Evolutionary conservation across 2,888 invertebrate species (phyloP).

Genomic region (Mylabris sibirica): DNA sequence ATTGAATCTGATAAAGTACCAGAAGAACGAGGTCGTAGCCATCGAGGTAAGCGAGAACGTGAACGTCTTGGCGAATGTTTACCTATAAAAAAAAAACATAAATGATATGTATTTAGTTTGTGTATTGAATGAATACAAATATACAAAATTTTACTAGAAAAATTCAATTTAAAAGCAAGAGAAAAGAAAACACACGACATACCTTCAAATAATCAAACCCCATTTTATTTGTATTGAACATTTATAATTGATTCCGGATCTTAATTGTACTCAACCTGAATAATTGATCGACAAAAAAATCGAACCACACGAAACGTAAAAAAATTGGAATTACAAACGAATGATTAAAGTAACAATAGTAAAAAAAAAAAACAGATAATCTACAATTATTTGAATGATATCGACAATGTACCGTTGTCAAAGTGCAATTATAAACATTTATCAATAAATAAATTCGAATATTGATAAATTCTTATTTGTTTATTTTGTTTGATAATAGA

Average conservation of each 20-base stretch:
- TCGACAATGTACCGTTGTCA: not conserved
- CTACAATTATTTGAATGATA: not conserved
- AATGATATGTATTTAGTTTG: constrained; percentile 25
- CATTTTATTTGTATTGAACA: not conserved
- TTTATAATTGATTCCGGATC: not conserved
- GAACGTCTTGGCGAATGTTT: constrained; percentile 39
- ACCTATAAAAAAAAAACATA: constrained; percentile 25
- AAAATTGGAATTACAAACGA: not conserved
- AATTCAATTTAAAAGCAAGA: not conserved
- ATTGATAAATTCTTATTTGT: not conserved
- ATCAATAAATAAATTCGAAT: not conserved
- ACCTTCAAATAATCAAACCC: not conserved
- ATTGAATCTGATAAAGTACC: constrained; percentile 33
- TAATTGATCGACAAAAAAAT: not conserved
- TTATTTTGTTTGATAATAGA: not conserved
- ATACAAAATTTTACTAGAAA: not conserved
- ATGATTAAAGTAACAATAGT: too few species aligned
- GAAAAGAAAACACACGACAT: not conserved
- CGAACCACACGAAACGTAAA: not conserved
- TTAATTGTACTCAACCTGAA: constrained; percentile 5
- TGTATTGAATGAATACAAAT: not conserved
- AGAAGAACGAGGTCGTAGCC: constrained; percentile 47
- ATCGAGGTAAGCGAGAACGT: constrained; percentile 48
- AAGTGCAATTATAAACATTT: not conserved
- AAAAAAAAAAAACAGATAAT: too few species aligned